These are phyloP conservation scores for Hipposideros larvatus DNA, from an alignment of 2,797 vertebrate genomes.

Conservation along the genomic window DNA sequence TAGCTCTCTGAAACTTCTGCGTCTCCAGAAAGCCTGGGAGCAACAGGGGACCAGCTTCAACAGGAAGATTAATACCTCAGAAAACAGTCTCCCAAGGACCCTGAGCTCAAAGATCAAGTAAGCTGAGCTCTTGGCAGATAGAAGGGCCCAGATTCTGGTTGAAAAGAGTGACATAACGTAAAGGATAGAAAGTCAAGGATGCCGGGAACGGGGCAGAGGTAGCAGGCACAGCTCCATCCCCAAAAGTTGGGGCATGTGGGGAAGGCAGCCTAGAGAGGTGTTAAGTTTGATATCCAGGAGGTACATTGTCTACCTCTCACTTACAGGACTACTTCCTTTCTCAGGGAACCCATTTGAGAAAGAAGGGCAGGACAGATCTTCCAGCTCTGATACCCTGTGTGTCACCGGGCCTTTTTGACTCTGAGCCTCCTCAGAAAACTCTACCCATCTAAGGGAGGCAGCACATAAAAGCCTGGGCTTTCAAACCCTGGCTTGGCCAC, in stretches of 20 bases:
- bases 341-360: neutral
- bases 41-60: neutral
- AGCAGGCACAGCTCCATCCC: neutral
- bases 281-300: neutral
- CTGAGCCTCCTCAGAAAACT: constrained; percentile 22
- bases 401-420: neutral
- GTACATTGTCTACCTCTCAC: neutral
- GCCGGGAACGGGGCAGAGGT: neutral
- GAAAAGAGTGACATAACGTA: neutral
- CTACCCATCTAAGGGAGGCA: neutral
- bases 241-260: neutral
- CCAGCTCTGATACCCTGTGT: neutral
- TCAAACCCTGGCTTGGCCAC: neutral
- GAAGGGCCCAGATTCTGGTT: neutral
- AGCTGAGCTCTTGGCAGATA: constrained; percentile 42
- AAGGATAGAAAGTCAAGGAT: neutral
- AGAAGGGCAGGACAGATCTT: neutral
- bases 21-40: constrained; percentile 60
- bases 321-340: neutral
- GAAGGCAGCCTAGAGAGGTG: neutral
- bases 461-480: neutral
- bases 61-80: neutral
- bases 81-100: constrained; percentile 62
- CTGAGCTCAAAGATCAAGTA: constrained; percentile 76
- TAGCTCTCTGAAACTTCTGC: constrained; percentile 77